Evolutionary conservation across 2,797 vertebrate species (phyloP).

Genomic region (Onychomys leucogaster): DNA sequence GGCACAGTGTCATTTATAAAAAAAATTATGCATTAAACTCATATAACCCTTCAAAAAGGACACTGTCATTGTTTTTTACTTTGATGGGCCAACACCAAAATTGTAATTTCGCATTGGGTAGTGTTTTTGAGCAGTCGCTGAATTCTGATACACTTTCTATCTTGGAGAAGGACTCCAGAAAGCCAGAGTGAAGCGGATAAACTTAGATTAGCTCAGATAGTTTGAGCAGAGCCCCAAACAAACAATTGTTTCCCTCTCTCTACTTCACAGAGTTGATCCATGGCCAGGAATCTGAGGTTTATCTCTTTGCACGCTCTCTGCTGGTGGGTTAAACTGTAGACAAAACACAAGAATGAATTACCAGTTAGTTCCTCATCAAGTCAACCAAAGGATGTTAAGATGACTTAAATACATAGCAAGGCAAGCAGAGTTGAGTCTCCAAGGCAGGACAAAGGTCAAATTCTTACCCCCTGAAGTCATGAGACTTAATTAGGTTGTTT

Average conservation of each 20-base stretch:
- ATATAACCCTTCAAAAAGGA: not conserved
- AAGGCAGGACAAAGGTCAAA: not conserved
- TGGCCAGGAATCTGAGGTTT: not conserved
- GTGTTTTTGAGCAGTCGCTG: not conserved
- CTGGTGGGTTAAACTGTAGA: not conserved
- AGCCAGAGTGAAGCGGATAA: not conserved
- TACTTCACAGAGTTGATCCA: not conserved
- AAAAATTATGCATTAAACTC: not conserved
- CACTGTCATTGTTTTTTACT: constrained; percentile 1
- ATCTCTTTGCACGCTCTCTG: constrained; percentile 5
- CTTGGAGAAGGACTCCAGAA: not conserved
- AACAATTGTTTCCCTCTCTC: not conserved
- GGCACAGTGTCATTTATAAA: not conserved
- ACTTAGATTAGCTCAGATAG: not conserved
- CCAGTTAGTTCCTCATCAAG: not conserved
- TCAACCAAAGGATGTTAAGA: not conserved
- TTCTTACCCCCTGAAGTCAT: not conserved
- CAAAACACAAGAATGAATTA: not conserved
- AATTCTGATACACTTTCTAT: not conserved
- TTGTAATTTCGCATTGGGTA: not conserved
- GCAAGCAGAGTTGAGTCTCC: not conserved
- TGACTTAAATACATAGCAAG: not conserved
- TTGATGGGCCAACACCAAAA: not conserved
- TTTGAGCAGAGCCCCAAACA: not conserved
- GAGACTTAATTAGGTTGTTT: not conserved